Conservation (phyloP, 2,888 invertebrate species). For the Gasteruption jaculator region DNA sequence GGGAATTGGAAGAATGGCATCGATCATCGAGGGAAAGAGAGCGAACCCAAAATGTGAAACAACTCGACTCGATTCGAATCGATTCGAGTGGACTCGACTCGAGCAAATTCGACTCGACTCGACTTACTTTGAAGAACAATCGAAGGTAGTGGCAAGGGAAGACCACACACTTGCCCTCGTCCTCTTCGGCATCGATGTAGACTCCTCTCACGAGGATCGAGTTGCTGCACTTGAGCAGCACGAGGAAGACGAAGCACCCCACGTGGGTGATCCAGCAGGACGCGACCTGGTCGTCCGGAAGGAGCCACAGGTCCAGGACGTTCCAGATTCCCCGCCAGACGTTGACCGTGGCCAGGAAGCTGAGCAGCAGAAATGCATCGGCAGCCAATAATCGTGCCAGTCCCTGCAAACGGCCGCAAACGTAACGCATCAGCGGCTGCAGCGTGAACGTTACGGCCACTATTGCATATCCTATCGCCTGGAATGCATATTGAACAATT, state of each 20-base stretch:
- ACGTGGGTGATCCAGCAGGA: constrained; percentile 80
- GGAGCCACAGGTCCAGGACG: constrained; percentile 70
- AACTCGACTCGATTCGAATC: no score
- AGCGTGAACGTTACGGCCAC: constrained; percentile 70
- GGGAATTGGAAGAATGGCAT: constrained; percentile 10
- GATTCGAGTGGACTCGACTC: no score
- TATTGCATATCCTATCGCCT: constrained; percentile 72
- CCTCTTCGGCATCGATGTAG: constrained; percentile 82
- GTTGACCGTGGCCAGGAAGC: constrained; percentile 78
- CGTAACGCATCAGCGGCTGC: constrained; percentile 70
- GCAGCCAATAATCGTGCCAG: constrained; percentile 66
- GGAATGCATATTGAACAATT: no score
- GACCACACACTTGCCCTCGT: constrained; percentile 75
- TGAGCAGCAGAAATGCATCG: constrained; percentile 72
- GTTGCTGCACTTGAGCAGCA: constrained; percentile 81
- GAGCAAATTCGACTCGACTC: no score
- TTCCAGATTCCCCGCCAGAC: constrained; percentile 88
- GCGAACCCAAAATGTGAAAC: not conserved
- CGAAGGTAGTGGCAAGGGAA: constrained; percentile 81
- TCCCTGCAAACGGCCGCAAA: constrained; percentile 66
- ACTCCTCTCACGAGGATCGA: constrained; percentile 83
- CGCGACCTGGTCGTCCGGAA: constrained; percentile 65
- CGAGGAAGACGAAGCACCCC: constrained; percentile 68
- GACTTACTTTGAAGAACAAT: constrained; percentile 62
- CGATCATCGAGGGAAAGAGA: not conserved